Conservation (phyloP, 2,888 invertebrate species). For the Clostera curtula region DNA sequence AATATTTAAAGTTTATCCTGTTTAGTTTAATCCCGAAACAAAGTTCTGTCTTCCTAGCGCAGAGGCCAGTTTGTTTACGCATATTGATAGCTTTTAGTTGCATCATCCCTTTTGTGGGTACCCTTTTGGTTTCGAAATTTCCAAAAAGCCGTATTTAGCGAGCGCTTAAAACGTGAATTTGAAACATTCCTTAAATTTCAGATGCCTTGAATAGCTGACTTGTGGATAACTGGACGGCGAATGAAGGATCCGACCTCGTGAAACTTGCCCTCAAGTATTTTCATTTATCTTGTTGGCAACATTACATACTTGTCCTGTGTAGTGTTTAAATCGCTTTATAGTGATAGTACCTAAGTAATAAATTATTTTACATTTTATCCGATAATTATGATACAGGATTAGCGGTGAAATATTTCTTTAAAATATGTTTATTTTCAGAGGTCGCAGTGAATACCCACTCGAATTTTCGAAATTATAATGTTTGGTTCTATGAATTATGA, state of each 20-base stretch:
- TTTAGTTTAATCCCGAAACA: too few relatives aligned
- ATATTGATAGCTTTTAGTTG: slow-evolving; percentile 7
- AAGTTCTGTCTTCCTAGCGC: not conserved
- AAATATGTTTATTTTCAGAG: too few relatives aligned
- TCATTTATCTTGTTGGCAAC: slow-evolving; percentile 23
- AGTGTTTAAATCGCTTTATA: too few relatives aligned
- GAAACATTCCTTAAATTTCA: slow-evolving; percentile 35
- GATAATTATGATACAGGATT: too few relatives aligned
- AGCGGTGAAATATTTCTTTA: too few relatives aligned
- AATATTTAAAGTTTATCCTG: too few relatives aligned
- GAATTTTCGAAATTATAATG: too few relatives aligned
- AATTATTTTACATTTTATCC: too few relatives aligned
- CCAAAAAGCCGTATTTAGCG: slow-evolving; percentile 17
- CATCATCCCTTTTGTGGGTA: slow-evolving; percentile 13
- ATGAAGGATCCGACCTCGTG: slow-evolving; percentile 13
- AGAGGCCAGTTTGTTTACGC: not conserved
- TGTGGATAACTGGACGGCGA: slow-evolving; percentile 29
- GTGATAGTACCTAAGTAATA: too few relatives aligned
- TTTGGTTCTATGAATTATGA: too few relatives aligned
- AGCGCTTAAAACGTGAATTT: slow-evolving; percentile 23
- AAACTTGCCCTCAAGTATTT: slow-evolving; percentile 28
- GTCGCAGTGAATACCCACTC: too few relatives aligned
- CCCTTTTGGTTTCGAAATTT: slow-evolving; percentile 18
- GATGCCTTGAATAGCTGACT: slow-evolving; percentile 31
- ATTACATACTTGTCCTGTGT: not conserved